Conservation (phyloP, 1,140 invertebrate species). For the Drosophila parvula region DNA sequence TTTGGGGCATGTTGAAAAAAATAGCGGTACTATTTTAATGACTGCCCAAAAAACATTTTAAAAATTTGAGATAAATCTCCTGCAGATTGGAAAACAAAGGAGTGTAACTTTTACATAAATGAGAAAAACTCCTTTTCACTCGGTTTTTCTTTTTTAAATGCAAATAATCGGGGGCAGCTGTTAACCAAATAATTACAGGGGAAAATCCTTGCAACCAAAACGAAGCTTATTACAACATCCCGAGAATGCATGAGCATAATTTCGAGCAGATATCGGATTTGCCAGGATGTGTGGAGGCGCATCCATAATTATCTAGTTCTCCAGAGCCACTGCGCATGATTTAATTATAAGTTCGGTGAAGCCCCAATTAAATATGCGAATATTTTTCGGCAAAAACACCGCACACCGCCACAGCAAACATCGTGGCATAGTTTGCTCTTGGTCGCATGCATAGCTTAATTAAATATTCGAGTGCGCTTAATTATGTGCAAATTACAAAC, state of each 20-base stretch:
- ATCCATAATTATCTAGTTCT: conserved; percentile 19
- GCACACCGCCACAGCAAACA: too few species aligned
- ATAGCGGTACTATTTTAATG: too few species aligned
- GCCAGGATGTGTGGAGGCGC: neutral
- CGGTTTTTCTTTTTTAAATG: neutral
- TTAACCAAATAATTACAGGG: conserved; percentile 1
- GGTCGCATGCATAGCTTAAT: conserved; percentile 41
- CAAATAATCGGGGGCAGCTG: neutral
- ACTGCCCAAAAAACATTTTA: too few species aligned
- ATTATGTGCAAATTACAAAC: conserved; percentile 71
- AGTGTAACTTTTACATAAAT: too few species aligned
- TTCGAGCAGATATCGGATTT: conserved; percentile 19
- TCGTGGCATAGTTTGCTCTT: conserved; percentile 42
- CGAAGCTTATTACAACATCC: conserved; percentile 24
- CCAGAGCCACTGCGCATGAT: conserved; percentile 40
- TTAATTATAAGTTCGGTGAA: conserved; percentile 48
- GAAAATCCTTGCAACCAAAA: conserved; percentile 14
- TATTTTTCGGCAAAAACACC: conserved; percentile 18
- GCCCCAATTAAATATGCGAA: conserved; percentile 51
- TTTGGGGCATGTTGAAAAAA: neutral
- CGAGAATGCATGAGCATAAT: conserved; percentile 8
- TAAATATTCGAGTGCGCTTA: conserved; percentile 56
- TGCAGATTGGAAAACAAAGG: too few species aligned
- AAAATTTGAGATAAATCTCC: neutral
- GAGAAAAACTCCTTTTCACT: neutral